Evolutionary conservation across 2,113 vertebrate genomes (phyloP).

Genomic region (Erythrolamprus reginae): DNA sequence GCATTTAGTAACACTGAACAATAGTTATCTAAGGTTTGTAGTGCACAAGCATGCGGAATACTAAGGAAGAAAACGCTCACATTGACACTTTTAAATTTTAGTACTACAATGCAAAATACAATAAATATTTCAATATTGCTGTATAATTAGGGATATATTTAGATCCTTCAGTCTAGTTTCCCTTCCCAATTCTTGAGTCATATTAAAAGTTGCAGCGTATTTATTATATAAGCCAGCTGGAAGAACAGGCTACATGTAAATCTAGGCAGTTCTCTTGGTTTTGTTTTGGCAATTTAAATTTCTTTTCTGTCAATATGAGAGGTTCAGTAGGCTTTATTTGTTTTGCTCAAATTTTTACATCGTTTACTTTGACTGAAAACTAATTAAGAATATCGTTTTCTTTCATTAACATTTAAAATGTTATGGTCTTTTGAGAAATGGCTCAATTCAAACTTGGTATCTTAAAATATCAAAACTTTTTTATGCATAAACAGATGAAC

Average conservation of each 20-base stretch:
- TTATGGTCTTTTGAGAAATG: neutral
- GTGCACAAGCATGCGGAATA: neutral
- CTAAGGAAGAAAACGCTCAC: too few relatives aligned
- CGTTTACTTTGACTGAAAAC: neutral
- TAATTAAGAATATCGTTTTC: neutral
- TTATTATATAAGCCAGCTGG: conserved; percentile 21
- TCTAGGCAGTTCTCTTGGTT: conserved; percentile 6
- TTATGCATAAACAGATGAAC: neutral
- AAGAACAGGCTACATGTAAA: neutral
- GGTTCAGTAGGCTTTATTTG: neutral
- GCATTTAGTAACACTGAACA: neutral
- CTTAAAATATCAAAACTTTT: neutral
- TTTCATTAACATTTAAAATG: neutral
- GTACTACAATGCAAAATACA: neutral
- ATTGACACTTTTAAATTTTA: neutral
- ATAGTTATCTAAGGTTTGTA: neutral
- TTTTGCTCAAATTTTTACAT: neutral
- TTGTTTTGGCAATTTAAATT: conserved; percentile 17
- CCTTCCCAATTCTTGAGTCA: conserved; percentile 1
- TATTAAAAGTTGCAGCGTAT: neutral
- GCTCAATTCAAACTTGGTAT: neutral
- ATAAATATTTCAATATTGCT: neutral
- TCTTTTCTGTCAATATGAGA: conserved; percentile 2
- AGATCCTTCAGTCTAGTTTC: conserved; percentile 4
- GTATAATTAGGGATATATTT: neutral